Percentiles rank a stretch among this genome's conserved stretches.
phyloP scores from a whole-genome alignment of 2,888 invertebrate species.

The Baccha elongata region DNA sequence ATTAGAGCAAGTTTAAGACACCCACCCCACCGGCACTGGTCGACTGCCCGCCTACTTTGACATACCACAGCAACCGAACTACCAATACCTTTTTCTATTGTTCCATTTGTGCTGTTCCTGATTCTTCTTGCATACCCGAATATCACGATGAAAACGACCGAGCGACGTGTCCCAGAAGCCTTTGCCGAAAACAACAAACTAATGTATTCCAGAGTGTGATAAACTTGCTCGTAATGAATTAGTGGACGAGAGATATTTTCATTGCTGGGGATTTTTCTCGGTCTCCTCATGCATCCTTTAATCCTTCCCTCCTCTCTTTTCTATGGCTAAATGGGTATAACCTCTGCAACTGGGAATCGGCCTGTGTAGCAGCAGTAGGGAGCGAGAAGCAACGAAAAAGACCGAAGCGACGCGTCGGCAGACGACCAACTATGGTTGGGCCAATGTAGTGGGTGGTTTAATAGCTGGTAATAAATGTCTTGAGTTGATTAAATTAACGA shows the following conservation, averaged over 20 bases:
- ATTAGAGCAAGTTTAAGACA: conserved; percentile 48
- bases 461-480: conserved; percentile 77
- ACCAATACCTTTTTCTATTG: conserved; percentile 12
- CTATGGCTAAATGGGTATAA: too few species aligned
- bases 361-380: not conserved
- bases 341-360: conserved; percentile 12
- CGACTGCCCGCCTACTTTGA: conserved; percentile 1
- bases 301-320: not conserved
- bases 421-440: conserved; percentile 31
- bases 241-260: conserved; percentile 71
- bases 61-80: conserved; percentile 40
- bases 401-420: conserved; percentile 13
- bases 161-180: conserved; percentile 39
- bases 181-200: conserved; percentile 72
- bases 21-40: not conserved
- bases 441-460: conserved; percentile 76
- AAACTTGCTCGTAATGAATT: conserved; percentile 73
- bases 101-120: conserved; percentile 23
- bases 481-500: conserved; percentile 76
- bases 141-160: not conserved
- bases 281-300: conserved; percentile 39
- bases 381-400: not conserved
- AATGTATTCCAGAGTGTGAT: conserved; percentile 74
- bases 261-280: conserved; percentile 66
- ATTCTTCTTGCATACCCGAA: not conserved